These are phyloP conservation scores for Irena cyanogastra DNA, from an alignment of 2,113 vertebrate species.

Conservation along the genomic window DNA sequence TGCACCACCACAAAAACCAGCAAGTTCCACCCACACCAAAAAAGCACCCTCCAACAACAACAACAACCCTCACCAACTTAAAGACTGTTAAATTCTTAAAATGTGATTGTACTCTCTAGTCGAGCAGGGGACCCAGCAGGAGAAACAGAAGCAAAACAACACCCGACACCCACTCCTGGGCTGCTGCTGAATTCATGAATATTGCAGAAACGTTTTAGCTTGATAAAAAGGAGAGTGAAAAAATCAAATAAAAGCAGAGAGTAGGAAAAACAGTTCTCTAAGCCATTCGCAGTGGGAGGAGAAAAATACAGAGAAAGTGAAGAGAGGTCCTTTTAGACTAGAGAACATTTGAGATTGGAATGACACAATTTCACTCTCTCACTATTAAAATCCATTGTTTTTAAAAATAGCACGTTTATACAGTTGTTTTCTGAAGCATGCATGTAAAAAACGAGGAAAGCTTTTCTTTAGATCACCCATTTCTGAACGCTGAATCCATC, in stretches of 20 bases:
- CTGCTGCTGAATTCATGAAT: conserved; percentile 41
- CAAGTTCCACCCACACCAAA: not conserved
- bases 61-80: not conserved
- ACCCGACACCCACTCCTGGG: conserved; percentile 38
- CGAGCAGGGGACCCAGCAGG: not conserved
- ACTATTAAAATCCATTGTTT: not conserved
- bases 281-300: not conserved
- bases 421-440: not conserved
- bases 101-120: not conserved
- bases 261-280: conserved; percentile 16
- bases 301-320: not conserved
- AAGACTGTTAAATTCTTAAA: not conserved
- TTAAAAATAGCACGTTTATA: not conserved
- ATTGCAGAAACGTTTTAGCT: conserved; percentile 17
- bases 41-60: not conserved
- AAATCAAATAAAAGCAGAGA: conserved; percentile 24
- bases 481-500: not conserved
- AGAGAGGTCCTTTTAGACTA: not conserved
- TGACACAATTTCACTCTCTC: not conserved
- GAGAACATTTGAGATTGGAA: not conserved
- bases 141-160: conserved; percentile 15
- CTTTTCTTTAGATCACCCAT: not conserved
- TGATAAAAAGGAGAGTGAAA: conserved; percentile 4
- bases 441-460: not conserved
- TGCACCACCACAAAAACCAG: not conserved